phyloP scores from a whole-genome alignment of 2,888 invertebrate species.

The Morpho helenor region DNA sequence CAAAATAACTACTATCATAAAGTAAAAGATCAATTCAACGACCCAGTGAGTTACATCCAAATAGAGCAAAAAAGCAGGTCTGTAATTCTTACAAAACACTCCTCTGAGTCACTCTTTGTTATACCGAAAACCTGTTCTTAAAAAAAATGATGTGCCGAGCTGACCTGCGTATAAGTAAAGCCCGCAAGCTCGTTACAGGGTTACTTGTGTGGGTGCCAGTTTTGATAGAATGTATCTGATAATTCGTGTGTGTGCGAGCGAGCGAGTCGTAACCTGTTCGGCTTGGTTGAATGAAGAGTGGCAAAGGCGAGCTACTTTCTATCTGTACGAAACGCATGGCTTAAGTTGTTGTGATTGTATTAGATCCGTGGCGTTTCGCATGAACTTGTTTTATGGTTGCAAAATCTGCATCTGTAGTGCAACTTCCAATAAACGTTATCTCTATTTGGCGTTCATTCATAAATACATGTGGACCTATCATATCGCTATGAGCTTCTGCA shows the following conservation, averaged over 20 bases:
- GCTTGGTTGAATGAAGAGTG: conserved; percentile 72
- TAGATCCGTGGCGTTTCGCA: conserved; percentile 7
- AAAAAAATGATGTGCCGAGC: conserved; percentile 56
- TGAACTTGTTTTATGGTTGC: background rate
- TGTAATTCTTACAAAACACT: conserved; percentile 36
- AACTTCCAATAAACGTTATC: too few relatives aligned
- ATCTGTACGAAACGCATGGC: conserved; percentile 27
- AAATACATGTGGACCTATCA: too few relatives aligned
- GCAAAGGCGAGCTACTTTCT: conserved; percentile 72
- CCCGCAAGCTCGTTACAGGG: conserved; percentile 37
- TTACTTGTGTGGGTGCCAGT: conserved; percentile 39
- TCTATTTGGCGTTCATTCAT: too few relatives aligned
- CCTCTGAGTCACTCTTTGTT: conserved; percentile 66
- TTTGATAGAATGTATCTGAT: conserved; percentile 25
- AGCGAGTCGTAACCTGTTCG: conserved; percentile 70
- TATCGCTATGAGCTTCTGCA: too few relatives aligned
- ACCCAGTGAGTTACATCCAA: conserved; percentile 14
- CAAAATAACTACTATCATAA: background rate
- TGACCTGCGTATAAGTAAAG: conserved; percentile 53
- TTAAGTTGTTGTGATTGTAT: conserved; percentile 7
- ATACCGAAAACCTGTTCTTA: conserved; percentile 65
- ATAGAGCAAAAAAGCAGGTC: conserved; percentile 30
- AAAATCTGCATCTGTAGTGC: background rate
- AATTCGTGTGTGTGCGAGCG: conserved; percentile 45
- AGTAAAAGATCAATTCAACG: conserved; percentile 15